A percentile compares a stretch with the other conserved stretches of the same genome.
These are phyloP conservation scores for Naja naja DNA, from an alignment of 2,113 vertebrate genomes.

Conservation along the genomic window DNA sequence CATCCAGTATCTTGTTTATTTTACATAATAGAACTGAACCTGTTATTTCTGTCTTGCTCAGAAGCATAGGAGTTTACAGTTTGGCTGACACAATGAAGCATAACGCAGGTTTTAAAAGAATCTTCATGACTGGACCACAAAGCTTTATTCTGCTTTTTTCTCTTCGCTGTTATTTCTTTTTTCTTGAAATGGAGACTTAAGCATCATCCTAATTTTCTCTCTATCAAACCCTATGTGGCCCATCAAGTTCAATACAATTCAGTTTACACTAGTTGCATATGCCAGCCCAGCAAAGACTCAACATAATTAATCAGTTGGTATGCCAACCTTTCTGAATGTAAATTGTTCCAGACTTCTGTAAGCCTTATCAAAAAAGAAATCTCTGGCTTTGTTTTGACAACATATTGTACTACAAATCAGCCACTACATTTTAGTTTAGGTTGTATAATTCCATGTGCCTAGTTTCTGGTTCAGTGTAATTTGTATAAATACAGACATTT, in stretches of 20 bases:
- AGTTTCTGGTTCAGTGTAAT: background rate
- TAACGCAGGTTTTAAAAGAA: background rate
- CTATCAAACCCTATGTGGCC: background rate
- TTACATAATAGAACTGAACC: background rate
- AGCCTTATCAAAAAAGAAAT: background rate
- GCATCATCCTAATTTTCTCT: background rate
- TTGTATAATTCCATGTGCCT: background rate
- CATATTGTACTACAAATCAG: background rate
- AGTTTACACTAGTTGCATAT: background rate
- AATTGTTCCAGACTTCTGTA: background rate
- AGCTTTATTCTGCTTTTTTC: background rate
- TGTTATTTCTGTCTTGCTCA: background rate
- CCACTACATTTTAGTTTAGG: background rate
- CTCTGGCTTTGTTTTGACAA: background rate
- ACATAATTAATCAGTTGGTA: background rate
- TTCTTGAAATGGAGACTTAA: background rate
- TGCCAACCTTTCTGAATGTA: fast-evolving
- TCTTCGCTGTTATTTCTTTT: background rate
- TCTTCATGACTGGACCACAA: background rate
- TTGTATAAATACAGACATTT: background rate
- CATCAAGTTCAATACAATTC: background rate
- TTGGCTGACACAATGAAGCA: background rate
- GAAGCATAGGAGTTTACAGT: background rate
- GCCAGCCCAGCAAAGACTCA: background rate
- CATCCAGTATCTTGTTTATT: background rate